Conservation (phyloP, 2,888 invertebrate species). For the Tuta absoluta region DNA sequence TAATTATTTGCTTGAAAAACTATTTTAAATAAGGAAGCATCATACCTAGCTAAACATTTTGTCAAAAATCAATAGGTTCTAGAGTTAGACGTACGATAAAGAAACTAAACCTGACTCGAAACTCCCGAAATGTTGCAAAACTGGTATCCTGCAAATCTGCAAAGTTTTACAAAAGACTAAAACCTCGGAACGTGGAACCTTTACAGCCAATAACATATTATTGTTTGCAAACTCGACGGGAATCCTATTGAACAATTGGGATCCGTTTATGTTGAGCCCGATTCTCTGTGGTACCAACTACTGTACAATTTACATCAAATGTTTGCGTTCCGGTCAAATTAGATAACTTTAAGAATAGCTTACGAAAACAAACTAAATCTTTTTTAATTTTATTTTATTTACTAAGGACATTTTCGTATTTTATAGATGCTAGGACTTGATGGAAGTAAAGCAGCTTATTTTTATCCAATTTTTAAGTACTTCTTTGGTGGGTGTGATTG, state of each 20-base stretch:
- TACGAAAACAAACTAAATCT: too few species aligned
- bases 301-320: conserved; percentile 21
- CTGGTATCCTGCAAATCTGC: not conserved
- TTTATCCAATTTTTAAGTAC: too few species aligned
- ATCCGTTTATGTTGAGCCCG: conserved; percentile 19
- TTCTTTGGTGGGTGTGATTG: too few species aligned
- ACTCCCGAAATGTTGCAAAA: not conserved
- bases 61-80: not conserved
- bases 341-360: conserved; percentile 2
- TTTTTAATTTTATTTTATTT: not conserved
- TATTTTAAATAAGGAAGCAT: too few species aligned
- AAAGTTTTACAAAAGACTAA: conserved; percentile 16
- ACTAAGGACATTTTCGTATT: too few species aligned
- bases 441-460: too few species aligned
- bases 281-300: conserved; percentile 14
- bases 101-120: not conserved
- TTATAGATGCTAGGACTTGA: too few species aligned
- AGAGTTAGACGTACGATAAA: not conserved
- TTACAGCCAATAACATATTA: conserved; percentile 22
- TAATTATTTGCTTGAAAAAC: too few species aligned
- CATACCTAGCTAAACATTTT: too few species aligned
- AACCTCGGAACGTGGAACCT: conserved; percentile 11
- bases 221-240: conserved; percentile 20
- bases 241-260: conserved; percentile 22
- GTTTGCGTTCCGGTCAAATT: conserved; percentile 13